Evolutionary conservation across 1,140 invertebrate genomes (phyloP), one percentile per base, ranked within the genome.

Genomic region (Neomicropteryx cornuta): DNA sequence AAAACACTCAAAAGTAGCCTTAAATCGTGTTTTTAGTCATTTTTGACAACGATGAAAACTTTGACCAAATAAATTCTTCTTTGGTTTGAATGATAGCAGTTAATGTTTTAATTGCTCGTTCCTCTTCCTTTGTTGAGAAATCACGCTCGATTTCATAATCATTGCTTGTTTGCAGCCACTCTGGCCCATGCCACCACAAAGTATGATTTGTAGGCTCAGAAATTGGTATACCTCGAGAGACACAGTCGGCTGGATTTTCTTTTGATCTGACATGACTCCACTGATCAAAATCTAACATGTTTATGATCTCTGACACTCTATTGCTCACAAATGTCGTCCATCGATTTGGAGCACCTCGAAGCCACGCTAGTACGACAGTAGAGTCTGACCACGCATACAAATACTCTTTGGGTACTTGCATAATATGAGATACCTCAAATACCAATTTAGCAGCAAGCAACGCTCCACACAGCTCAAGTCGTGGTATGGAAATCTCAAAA

Each of bases 201-300:
- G n/a, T n/a, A n/a, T n/a, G n/a, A n/a, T n/a, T n/a, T n/a, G n/a
- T n/a, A n/a, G n/a, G n/a, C n/a, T n/a, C n/a, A n/a, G n/a, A n/a
- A n/a, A n/a, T n/a, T n/a, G n/a, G n/a, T n/a, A n/a, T n/a, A n/a
- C 68, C 67, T 36, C 66, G 41, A 2, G 64, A 66, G 10, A 50
- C 34, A 1, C 49, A 33, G 48, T 73, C 67, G 3, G 62, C 62
- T 11, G 62, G 61, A 48, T 73, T 71, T 1, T 58, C 35, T 8
- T 42, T 20, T 4, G 58, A 51, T 5, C 32, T 19, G 0, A 70
- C 52, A 45, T 72, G 58, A 27, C 28, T 17, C 70, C 66, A 73
- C 10, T 55, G 18, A 5, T 27, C 31, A 4, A 33, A 14, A 20
- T 22, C 11, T 5, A 47, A 41, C 13, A 47, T 43, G 19, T 44